Percentiles rank a stretch among this genome's conserved stretches.
Conservation (phyloP, 2,888 invertebrate species). For the Metellina segmentata region DNA sequence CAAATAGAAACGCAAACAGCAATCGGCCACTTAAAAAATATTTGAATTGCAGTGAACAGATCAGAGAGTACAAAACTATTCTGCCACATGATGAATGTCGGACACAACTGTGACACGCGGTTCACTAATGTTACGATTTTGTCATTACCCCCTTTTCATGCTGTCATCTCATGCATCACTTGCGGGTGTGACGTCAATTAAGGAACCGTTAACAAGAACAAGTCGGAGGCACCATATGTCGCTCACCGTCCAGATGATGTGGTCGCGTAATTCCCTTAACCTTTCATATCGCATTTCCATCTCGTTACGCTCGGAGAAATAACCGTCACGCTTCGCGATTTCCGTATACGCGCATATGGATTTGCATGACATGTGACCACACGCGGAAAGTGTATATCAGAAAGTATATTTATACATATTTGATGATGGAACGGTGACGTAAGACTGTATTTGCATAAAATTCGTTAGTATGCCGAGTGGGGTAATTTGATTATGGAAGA, state of each 20-base stretch:
- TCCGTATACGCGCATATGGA: not conserved
- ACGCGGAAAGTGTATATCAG: no score
- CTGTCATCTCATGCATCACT: conserved; percentile 22
- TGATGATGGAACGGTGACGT: no score
- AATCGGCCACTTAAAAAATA: no score
- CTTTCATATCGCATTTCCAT: conserved; percentile 30
- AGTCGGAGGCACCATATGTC: conserved; percentile 31
- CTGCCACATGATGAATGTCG: conserved; percentile 15
- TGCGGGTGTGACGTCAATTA: conserved; percentile 18
- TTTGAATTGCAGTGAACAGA: no score
- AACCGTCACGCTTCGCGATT: conserved; percentile 1
- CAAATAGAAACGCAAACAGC: no score
- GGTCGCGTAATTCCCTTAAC: conserved; percentile 36
- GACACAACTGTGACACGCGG: conserved; percentile 10
- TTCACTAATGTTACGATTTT: not conserved
- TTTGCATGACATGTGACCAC: conserved; percentile 16
- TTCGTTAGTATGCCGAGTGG: no score
- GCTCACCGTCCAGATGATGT: conserved; percentile 15
- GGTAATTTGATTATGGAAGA: no score
- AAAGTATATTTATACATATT: no score
- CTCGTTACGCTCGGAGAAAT: conserved; percentile 3
- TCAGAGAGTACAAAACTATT: not conserved
- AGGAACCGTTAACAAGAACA: conserved; percentile 38
- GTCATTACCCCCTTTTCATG: conserved; percentile 12
- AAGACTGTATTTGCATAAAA: no score